Conservation (phyloP, 2,888 invertebrate species). For the Drosophila conformis region DNA sequence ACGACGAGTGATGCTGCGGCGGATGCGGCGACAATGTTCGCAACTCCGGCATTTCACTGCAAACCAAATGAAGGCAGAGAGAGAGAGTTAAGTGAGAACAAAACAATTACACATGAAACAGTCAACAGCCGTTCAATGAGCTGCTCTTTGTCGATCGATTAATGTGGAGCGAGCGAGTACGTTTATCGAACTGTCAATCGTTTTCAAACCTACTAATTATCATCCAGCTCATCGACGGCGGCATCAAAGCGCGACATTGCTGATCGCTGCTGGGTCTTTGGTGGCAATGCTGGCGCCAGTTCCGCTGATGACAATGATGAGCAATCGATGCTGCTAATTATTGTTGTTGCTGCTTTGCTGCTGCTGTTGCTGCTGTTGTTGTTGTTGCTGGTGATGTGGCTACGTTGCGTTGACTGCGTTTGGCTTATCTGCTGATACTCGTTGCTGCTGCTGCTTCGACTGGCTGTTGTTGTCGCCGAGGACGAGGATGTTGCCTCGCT, state of each 20-base stretch:
- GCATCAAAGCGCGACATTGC: conserved; percentile 88
- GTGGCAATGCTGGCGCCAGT: conserved; percentile 68
- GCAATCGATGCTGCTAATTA: conserved; percentile 23
- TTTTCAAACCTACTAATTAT: conserved; percentile 81
- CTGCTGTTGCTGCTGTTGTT: conserved; percentile 22
- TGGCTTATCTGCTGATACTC: conserved; percentile 65
- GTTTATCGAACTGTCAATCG: background rate
- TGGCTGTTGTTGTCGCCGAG: conserved; percentile 37
- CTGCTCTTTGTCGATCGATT: background rate
- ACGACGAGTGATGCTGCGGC: conserved; percentile 51
- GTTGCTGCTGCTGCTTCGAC: conserved; percentile 49
- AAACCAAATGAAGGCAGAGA: conserved; percentile 5
- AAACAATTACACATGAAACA: background rate
- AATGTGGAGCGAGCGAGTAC: background rate
- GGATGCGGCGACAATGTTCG: conserved; percentile 70
- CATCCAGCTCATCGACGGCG: conserved; percentile 86
- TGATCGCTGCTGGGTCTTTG: conserved; percentile 51
- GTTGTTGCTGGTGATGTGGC: conserved; percentile 42
- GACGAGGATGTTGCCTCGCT: conserved; percentile 65
- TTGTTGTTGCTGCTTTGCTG: conserved; percentile 39
- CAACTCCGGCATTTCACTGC: conserved; percentile 85
- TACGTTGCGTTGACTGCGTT: conserved; percentile 48
- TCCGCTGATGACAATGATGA: conserved; percentile 48
- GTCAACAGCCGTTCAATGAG: background rate
- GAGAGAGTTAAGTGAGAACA: background rate